Evolutionary conservation across 2,113 vertebrate genomes (phyloP).

Genomic region (Tachysurus vachellii): DNA sequence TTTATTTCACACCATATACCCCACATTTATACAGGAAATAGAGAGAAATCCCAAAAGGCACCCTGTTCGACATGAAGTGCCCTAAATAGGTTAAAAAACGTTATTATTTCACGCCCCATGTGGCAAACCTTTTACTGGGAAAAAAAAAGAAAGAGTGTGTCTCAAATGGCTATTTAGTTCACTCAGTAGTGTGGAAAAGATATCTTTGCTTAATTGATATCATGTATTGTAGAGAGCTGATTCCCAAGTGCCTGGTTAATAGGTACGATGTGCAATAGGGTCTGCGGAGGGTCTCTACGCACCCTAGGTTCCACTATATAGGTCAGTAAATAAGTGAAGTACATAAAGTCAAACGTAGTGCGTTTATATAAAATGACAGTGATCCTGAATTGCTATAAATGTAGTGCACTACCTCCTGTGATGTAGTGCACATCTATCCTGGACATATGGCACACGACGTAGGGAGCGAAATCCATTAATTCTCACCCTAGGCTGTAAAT

Average conservation of each 20-base stretch:
- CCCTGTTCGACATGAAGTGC: not conserved
- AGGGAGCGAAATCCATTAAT: not conserved
- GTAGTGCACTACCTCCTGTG: not conserved
- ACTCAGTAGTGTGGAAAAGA: constrained; percentile 3
- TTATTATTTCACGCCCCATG: constrained; percentile 26
- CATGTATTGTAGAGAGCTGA: not conserved
- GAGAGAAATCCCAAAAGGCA: not conserved
- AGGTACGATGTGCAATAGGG: not conserved
- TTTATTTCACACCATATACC: not conserved
- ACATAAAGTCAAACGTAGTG: not conserved
- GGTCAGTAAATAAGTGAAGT: too few species aligned
- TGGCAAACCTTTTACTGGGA: constrained; percentile 4
- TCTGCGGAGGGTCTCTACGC: too few species aligned
- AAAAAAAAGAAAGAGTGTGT: not conserved
- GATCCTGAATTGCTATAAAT: not conserved
- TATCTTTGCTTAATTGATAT: not conserved
- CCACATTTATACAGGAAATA: not conserved
- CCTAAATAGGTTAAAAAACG: constrained; percentile 11
- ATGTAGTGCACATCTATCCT: not conserved
- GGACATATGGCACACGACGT: not conserved
- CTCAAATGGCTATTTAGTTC: constrained; percentile 20
- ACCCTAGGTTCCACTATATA: not conserved
- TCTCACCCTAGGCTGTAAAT: constrained; percentile 10
- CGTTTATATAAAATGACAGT: not conserved
- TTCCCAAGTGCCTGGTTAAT: not conserved